Evolutionary conservation across 2,113 vertebrate genomes (phyloP), one percentile per base, ranked within the genome.

Genomic region (Sinocyclocheilus anshuiensis): DNA sequence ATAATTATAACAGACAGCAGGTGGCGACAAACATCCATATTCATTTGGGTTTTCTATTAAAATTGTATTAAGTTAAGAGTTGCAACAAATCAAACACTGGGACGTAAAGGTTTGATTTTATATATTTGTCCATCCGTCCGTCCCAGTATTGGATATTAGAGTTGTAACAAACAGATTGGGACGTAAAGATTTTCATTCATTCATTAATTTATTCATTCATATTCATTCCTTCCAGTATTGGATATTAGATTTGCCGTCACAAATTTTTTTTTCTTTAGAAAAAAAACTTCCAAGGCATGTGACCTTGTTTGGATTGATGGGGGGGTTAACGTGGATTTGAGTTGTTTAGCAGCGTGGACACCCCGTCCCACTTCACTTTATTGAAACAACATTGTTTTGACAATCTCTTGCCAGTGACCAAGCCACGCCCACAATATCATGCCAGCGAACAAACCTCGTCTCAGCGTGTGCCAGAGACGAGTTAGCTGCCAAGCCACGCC

Each of bases 401-500:
- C 48, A 29, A 20, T 11, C 75, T 4, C 24, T 48, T 42, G 20
- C 15, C 33, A 42, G 33, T 20, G 6, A 36, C 6, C 33, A 61
- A 36, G 10, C 50, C 77, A 59, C 48, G 53, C 77, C 53, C 4
- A 36, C 4, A 18, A 13, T 10, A 33, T 59, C 29, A 20, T 80
- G 78, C 36, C 57, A 63, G 59, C 0, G 11, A 36, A 11, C 20
- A 61, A 61, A 13, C 50, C 29, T n/a, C 77, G 48, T 22, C 20
- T n/a, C 10, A 10, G 1, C 20, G 9, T n/a, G 63, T 67, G 63
- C 24, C 63, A n/a, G 55, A 36, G n/a, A 39, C 59, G 9, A 50
- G 15, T 16, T 18, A 11, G 42, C 48, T 11, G 0, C 22, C 29
- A 84, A 77, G 61, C 82, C 29, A 53, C 82, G 74, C 88, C 86